Percentiles rank a stretch among this genome's conserved stretches.
These are phyloP conservation scores for Euzetes globulus DNA, from an alignment of 2,888 invertebrate genomes.

Conservation along the genomic window DNA sequence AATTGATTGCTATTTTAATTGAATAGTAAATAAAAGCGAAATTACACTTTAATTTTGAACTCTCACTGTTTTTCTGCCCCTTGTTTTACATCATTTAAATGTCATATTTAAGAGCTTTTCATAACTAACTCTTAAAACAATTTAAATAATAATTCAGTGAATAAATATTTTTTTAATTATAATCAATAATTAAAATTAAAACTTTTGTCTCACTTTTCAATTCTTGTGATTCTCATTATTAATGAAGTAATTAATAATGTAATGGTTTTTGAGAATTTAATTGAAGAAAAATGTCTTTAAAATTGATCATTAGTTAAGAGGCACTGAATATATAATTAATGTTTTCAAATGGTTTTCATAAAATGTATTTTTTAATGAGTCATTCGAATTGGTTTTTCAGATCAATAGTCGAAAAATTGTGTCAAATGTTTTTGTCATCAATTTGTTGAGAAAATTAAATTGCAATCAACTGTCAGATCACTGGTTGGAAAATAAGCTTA, in stretches of 20 bases:
- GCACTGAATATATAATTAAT: constrained; percentile 17
- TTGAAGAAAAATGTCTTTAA: not conserved
- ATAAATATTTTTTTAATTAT: not conserved
- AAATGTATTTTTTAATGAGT: not conserved
- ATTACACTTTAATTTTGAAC: no score
- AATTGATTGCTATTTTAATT: no score
- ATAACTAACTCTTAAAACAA: not conserved
- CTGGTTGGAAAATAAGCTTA: not conserved
- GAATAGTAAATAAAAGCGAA: no score
- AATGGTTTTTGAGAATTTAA: not conserved
- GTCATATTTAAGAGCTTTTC: no score
- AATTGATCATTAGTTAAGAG: constrained; percentile 7
- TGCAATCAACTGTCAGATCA: not conserved
- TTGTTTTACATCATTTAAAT: no score
- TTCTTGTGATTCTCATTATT: not conserved
- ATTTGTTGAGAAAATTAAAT: not conserved
- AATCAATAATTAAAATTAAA: not conserved
- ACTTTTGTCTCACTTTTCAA: not conserved
- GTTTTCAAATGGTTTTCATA: not conserved
- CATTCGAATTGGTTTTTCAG: not conserved
- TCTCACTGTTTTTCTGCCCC: no score
- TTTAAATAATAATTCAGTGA: not conserved
- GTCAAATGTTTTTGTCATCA: not conserved
- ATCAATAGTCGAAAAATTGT: not conserved
- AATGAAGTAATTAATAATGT: not conserved